Conservation (phyloP, 1,140 invertebrate genomes). For the Reticulitermes speratus region DNA sequence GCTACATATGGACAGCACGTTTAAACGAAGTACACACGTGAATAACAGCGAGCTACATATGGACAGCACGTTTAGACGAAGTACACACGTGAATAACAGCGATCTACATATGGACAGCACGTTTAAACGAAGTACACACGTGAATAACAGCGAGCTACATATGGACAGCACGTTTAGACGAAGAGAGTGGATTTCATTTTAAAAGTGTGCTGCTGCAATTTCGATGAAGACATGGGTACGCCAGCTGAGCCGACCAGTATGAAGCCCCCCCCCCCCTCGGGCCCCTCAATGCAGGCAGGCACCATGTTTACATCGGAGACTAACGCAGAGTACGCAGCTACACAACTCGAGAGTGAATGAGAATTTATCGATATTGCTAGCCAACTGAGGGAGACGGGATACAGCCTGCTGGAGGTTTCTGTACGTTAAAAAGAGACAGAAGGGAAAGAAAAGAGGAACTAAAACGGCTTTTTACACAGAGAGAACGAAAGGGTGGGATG, state of each 20-base stretch:
- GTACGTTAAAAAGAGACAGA: background rate
- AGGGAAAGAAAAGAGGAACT: background rate
- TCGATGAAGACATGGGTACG: background rate
- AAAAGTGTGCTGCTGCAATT: conserved; percentile 10
- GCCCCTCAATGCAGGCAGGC: no score
- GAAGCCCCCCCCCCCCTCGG: background rate
- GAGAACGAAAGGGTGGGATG: background rate
- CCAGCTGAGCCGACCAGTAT: background rate
- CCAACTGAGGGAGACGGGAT: background rate
- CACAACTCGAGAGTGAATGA: background rate
- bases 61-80: background rate
- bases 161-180: background rate
- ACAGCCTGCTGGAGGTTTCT: background rate
- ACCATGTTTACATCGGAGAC: conserved; percentile 4
- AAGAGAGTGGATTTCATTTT: background rate
- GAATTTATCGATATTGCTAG: conserved; percentile 16
- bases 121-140: no score
- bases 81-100: no score
- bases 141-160: no score
- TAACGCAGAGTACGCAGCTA: background rate
- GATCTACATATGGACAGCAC: no score
- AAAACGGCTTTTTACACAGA: conserved; percentile 2
- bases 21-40: background rate
- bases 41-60: background rate
- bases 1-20: background rate